phyloP scores from a whole-genome alignment of 1,140 invertebrate species.

The Mizuhopecten yessoensis region DNA sequence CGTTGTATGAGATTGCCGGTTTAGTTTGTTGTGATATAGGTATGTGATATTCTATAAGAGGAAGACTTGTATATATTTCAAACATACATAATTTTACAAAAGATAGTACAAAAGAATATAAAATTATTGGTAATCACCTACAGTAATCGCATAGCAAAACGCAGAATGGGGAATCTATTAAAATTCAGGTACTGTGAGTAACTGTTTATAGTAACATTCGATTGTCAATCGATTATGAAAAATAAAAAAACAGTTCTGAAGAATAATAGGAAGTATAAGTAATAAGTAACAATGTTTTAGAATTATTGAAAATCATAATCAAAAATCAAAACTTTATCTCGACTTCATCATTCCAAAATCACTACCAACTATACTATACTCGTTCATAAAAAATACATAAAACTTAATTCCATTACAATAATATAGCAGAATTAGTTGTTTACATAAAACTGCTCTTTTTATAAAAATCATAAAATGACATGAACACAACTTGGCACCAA shows the following conservation, averaged over 20 bases:
- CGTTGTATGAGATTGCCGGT: background rate
- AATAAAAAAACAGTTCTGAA: background rate
- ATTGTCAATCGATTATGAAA: slow-evolving; percentile 29
- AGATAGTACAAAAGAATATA: background rate
- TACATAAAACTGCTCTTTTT: background rate
- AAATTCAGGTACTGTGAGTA: too few relatives aligned
- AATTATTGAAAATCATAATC: background rate
- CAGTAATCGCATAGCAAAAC: background rate
- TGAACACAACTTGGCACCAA: slow-evolving; percentile 30
- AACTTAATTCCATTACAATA: background rate
- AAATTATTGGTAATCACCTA: background rate
- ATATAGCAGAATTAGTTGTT: background rate
- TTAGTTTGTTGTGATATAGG: too few relatives aligned
- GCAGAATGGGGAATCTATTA: background rate
- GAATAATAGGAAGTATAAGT: background rate
- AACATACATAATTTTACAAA: too few relatives aligned
- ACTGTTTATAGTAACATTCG: background rate
- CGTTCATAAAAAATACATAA: background rate
- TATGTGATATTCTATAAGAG: too few relatives aligned
- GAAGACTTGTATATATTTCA: too few relatives aligned
- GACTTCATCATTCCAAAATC: background rate
- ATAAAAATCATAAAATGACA: background rate
- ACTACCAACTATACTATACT: slow-evolving; percentile 11
- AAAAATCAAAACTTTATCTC: background rate
- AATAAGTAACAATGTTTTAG: background rate